Evolutionary conservation across 2,888 invertebrate genomes (phyloP), one percentile per base, ranked within the genome.

Genomic region (Rhynchonema sp.): DNA sequence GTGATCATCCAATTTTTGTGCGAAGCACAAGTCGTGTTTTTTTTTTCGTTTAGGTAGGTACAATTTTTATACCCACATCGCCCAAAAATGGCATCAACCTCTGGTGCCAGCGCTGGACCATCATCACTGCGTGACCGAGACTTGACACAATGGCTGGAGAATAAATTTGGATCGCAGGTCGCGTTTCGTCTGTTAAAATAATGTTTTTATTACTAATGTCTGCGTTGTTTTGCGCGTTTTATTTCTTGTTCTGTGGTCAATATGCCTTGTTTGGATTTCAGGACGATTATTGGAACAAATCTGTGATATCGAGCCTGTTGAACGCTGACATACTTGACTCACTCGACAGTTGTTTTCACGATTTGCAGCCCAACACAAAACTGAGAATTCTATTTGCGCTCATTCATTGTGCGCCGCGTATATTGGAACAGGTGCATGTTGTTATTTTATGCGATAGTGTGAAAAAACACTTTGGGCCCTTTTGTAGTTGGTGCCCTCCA

Each of bases 331-430:
- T 68, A 62, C 38, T 68, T 26, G 62, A 62, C 49, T 66, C 68
- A 61, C 58, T 68, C 46, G 66, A 63, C 58, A 64, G 63, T 1
- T 68, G 68, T 57, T 68, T 67, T 53, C 65, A 63, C 54, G 63
- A n/a, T 22, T 25, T 52, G 26, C 26, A 25, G 27, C 13, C 27
- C 6, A 2, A 25, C 27, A 26, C 27, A 1, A 54, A 54, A 54
- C 27, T 54, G 26, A 23, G 54, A 54, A 20, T 54, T 25, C 54
- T 54, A 13, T 9, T 54, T 2, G 25, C 9, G 27, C 27, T 54
- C 6, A 9, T 54, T 2, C 54, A 54, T 22, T 26, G 9, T 25
- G 3, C 49, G 49, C 49, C n/a, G 3, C 49, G 20, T 3, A 6
- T 3, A 3, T 17, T 49, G 3, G n/a, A 23, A 49, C n/a, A n/a